phyloP scores from a whole-genome alignment of 2,888 invertebrate genomes.

The Syrphus vitripennis region DNA sequence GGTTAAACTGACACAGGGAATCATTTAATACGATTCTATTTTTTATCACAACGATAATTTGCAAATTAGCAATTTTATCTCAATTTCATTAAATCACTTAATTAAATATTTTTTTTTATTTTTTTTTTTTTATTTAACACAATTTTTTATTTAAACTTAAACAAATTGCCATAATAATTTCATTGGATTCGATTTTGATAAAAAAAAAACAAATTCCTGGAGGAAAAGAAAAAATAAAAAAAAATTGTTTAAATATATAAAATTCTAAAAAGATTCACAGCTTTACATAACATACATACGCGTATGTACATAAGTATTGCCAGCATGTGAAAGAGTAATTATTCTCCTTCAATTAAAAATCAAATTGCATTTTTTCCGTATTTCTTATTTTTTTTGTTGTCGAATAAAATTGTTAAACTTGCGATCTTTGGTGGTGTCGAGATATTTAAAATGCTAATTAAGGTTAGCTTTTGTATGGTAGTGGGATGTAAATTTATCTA shows the following conservation, averaged over 20 bases:
- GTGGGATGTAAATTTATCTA: constrained; percentile 37
- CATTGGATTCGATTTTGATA: constrained; percentile 50
- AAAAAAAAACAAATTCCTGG: constrained; percentile 33
- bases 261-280: constrained; percentile 9
- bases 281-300: too few relatives aligned
- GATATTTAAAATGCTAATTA: constrained; percentile 44
- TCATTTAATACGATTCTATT: constrained; percentile 76
- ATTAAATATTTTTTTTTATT: not conserved
- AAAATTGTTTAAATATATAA: constrained; percentile 19
- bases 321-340: constrained; percentile 16
- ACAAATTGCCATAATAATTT: constrained; percentile 36
- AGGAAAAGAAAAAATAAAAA: constrained; percentile 14
- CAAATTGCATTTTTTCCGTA: constrained; percentile 50
- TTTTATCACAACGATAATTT: constrained; percentile 20
- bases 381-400: not conserved
- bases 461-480: not conserved
- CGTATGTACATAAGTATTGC: not conserved
- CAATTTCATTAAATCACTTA: not conserved
- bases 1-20: constrained; percentile 81
- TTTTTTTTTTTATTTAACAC: not conserved
- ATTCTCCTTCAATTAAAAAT: constrained; percentile 34
- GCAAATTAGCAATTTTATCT: constrained; percentile 22
- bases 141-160: not conserved
- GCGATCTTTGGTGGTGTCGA: not conserved
- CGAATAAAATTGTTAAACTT: constrained; percentile 4